Evolutionary conservation across 1,140 invertebrate species (phyloP), one percentile per base, ranked within the genome.

Genomic region (Apocrypta bakeri): DNA sequence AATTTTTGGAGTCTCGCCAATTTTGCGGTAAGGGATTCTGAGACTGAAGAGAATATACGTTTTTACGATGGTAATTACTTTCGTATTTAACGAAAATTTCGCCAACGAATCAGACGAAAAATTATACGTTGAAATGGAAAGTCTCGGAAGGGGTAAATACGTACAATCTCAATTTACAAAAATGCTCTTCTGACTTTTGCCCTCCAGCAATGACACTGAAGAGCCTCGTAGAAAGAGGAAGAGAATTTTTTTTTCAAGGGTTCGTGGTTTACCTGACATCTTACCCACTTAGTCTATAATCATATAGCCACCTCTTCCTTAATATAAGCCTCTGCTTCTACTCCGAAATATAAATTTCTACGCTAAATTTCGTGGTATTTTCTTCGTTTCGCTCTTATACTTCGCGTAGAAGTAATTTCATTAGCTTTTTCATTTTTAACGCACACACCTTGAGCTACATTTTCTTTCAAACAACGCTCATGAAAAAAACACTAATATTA

Each of bases 181-280:
- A 27, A 48, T n/a, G 40, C 37, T 48, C 48, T 4, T 0, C 42
- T 17, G 11, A n/a, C n/a, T 1, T 37, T 24, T 40, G 33, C 40
- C 29, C 73, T n/a, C 48, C 42, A 37, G 73, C 48, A 31, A 29
- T 31, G 14, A 75, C 73, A 29, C 29, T 61, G 12, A 27, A 61
- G 73, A 61, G 25, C 1, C 72, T n/a, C 0, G 42, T 37, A 48
- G 1, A 56, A 0, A 3, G 73, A 21, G 8, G 61, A 48, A 75
- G 42, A 12, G 61, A 75, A 61, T 61, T 75, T n/a, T n/a, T n/a
- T n/a, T n/a, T 61, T 61, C 73, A 25, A 75, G 73, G 40, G 73
- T 61, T 48, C 40, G 42, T 4, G 71, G 68, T 37, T 71, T 17
- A 73, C 71, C 37, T 61, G 27, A 29, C 48, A 48, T 27, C 40